These are phyloP conservation scores for Oppia nitens DNA, from an alignment of 1,140 invertebrate species.

Conservation along the genomic window DNA sequence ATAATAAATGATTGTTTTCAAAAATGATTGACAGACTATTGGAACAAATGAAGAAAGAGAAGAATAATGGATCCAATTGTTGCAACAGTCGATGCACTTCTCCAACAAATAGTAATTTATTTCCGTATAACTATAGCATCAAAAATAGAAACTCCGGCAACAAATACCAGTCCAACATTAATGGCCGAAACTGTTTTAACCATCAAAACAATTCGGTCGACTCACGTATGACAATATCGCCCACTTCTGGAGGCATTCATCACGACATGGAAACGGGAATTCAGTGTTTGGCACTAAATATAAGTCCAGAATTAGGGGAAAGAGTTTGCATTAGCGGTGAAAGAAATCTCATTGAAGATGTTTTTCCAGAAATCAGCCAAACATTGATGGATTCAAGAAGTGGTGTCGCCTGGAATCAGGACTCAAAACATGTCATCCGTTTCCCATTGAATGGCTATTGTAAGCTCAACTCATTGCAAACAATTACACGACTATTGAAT, in stretches of 20 bases:
- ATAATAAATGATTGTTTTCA: neutral
- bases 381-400: conserved; percentile 61
- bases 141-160: neutral
- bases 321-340: conserved; percentile 33
- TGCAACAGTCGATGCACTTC: conserved; percentile 6
- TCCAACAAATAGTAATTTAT: conserved; percentile 11
- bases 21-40: neutral
- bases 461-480: conserved; percentile 76
- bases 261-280: conserved; percentile 30
- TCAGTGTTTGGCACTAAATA: conserved; percentile 68
- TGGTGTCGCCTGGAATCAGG: conserved; percentile 61
- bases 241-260: conserved; percentile 7
- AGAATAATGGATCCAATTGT: conserved; percentile 1
- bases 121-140: neutral
- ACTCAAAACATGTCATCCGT: conserved; percentile 63
- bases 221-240: neutral
- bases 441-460: conserved; percentile 83
- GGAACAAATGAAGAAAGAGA: conserved; percentile 17
- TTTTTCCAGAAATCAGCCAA: conserved; percentile 72
- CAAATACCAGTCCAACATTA: neutral
- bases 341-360: conserved; percentile 31
- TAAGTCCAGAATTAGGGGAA: conserved; percentile 65
- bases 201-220: neutral
- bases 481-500: conserved; percentile 69
- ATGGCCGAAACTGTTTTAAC: too few relatives aligned